Percentiles rank a stretch among this genome's conserved stretches.
These are phyloP conservation scores for Nasua narica DNA, from an alignment of 2,797 vertebrate genomes.

Conservation along the genomic window DNA sequence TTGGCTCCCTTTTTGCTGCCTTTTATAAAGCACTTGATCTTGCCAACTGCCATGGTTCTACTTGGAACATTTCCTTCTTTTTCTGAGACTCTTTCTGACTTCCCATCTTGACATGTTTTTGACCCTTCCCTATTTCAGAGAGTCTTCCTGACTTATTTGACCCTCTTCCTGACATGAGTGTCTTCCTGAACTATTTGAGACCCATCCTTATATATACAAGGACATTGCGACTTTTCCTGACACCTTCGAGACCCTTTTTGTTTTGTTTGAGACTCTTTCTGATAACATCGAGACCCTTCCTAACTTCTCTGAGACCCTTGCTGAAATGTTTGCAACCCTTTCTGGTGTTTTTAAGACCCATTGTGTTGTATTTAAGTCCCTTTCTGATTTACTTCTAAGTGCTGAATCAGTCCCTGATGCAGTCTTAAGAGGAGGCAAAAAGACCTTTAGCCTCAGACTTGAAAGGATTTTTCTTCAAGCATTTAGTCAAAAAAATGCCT, in stretches of 20 bases:
- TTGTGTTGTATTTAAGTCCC: background rate
- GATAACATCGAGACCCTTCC: background rate
- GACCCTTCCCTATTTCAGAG: background rate
- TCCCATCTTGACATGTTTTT: background rate
- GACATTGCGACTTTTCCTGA: background rate
- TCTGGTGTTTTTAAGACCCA: background rate
- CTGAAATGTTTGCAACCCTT: background rate
- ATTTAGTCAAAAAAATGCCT: background rate
- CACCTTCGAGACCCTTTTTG: background rate
- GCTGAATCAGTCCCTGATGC: background rate
- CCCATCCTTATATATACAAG: background rate
- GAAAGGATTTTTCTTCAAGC: background rate
- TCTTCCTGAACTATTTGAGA: background rate
- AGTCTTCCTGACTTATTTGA: background rate
- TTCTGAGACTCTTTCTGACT: background rate
- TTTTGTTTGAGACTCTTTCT: background rate
- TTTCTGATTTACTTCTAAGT: background rate
- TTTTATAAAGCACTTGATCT: background rate
- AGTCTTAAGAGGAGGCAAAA: background rate
- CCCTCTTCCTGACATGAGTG: background rate
- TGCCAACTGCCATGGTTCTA: background rate
- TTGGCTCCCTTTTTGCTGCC: background rate
- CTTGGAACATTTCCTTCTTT: background rate
- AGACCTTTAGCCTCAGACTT: background rate
- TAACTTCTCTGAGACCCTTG: background rate